Base-by-base conservation (phyloP, 1,140 invertebrate species). In the Orius insidiosus region DNA sequence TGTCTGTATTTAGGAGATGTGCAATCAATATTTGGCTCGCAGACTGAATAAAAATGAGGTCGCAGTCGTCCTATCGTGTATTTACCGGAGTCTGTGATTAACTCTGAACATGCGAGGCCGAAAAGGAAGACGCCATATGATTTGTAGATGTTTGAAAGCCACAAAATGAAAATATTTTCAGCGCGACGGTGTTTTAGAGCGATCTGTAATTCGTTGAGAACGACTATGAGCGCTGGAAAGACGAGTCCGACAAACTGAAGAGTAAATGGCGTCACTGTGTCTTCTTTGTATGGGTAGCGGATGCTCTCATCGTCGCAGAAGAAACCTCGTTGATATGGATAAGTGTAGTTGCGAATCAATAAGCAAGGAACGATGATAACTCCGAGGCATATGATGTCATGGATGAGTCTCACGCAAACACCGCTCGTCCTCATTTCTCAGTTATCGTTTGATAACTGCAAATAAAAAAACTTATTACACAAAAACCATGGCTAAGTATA, bases 231-330 rank as follows among this genome's bases (percentile, higher is more conserved):
- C 51, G 80, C 63, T 42, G 85, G 85, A 52, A 85, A 61, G 3
- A 74, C 69, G 43, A 85, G 58, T 13, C 83, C 82, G 55, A 80
- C 66, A 53, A 83, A 64, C 63, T 87, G 87, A 6, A 92, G 68
- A 65, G 78, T 75, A 53, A 69, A 61, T 58, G 76, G 85, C 37
- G 81, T 76, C 43, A 93, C 78, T 0, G 86, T 92, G 3, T 83
- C 86, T 1, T 70, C 64, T 48, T 75, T 69, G 58, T 73, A 84
- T 3, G 89, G 90, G 64, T 94, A 85, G 54, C 72, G 75, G 18
- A 98, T 72, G 35, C 85, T 86, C 57, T 94, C 84, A 67, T 98
- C 93, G 59, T 90, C 79, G 67, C 93, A 97, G 64, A 86, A 95
- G 67, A 96, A 95, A 13, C 93, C 93, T 48, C 92, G 69, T 53